phyloP scores from a whole-genome alignment of 2,888 invertebrate species.

The Drosophila aldrichi region DNA sequence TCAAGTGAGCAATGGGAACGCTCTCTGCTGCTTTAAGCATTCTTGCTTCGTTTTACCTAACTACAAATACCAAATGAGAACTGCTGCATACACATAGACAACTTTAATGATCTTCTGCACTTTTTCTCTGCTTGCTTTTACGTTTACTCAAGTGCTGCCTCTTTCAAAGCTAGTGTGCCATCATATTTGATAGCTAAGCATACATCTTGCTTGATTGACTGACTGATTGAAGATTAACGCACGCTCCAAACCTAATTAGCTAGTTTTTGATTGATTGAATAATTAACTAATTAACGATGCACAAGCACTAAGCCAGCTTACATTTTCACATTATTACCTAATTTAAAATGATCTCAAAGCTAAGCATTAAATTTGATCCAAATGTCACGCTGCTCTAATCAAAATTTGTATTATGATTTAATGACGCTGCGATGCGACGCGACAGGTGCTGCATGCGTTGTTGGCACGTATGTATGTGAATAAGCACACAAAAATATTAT shows the following conservation, averaged over 20 bases:
- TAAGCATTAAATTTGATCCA: background rate
- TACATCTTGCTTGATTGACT: background rate
- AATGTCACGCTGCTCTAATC: constrained; percentile 23
- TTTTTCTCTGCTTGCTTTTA: no score
- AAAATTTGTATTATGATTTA: constrained; percentile 8
- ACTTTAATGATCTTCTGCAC: no score
- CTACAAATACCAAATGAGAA: no score
- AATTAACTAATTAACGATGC: background rate
- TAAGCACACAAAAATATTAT: constrained; percentile 35
- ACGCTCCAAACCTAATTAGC: background rate
- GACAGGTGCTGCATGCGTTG: constrained; percentile 1
- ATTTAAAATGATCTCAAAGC: background rate
- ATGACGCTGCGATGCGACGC: background rate
- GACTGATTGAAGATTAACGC: background rate
- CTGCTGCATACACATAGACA: no score
- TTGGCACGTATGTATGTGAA: constrained; percentile 10
- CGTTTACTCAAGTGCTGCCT: no score
- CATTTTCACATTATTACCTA: background rate
- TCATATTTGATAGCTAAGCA: no score
- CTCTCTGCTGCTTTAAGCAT: no score
- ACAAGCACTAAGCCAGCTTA: background rate
- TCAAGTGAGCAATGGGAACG: no score
- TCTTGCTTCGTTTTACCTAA: no score
- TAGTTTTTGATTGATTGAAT: background rate
- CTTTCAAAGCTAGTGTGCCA: no score